phyloP scores from a whole-genome alignment of 92 coral and sea anemone species.

The Epizoanthus rinbou region DNA sequence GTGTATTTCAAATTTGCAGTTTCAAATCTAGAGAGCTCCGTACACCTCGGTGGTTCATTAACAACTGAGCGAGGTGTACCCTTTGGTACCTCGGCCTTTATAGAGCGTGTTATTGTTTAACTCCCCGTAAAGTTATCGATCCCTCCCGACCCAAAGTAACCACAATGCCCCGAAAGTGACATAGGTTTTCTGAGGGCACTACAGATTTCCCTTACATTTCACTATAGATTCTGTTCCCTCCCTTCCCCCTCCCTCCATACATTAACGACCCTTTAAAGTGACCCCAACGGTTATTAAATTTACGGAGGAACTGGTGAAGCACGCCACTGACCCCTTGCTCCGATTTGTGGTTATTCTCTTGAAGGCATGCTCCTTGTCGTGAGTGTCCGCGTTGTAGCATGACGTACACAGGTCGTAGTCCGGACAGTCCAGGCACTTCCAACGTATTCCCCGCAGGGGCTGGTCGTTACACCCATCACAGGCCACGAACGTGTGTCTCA shows the following conservation, averaged over 20 bases:
- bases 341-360: constrained; percentile 40
- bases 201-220: too few species aligned
- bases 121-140: too few species aligned
- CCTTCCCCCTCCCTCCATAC: too few species aligned
- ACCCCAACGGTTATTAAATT: not conserved
- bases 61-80: too few species aligned
- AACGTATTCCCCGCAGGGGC: constrained; percentile 60
- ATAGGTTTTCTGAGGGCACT: too few species aligned
- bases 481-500: constrained; percentile 24
- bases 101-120: not conserved
- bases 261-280: too few species aligned
- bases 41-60: too few species aligned
- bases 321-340: constrained; percentile 36
- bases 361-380: constrained; percentile 52
- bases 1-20: too few species aligned
- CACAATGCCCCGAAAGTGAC: too few species aligned
- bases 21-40: too few species aligned
- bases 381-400: constrained; percentile 68
- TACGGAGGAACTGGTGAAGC: not conserved
- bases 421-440: constrained; percentile 61
- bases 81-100: not conserved
- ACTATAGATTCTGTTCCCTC: too few species aligned
- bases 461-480: constrained; percentile 62
- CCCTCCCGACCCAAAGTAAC: too few species aligned
- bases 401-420: constrained; percentile 63